Evolutionary conservation across 37 sponge, comb jelly and placozoan species (phyloP), one percentile per base, ranked within the genome.

Genomic region (Agelas oroides): DNA sequence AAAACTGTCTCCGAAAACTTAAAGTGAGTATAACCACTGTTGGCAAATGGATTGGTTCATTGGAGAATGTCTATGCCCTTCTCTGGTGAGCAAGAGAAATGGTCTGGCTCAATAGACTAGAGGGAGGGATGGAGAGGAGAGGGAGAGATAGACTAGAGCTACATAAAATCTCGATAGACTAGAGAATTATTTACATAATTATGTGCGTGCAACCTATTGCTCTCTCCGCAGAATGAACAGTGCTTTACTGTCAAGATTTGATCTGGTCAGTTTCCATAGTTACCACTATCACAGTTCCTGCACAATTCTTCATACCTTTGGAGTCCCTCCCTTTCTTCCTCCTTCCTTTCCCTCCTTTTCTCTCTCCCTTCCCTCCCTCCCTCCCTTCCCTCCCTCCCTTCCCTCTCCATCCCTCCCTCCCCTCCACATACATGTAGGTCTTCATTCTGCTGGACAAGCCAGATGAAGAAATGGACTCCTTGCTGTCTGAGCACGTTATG

Each of bases 1-100:
- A 98, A 96, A 80, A 95, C 99, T 18, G 95, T 98, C 69, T 85
- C 99, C 12, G 99, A 98, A 53, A 98, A 98, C 73, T 82, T 98
- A 11, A 96, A 95, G 94, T 31, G 58, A 52, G 63, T 33, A 24
- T 6, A 8, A 19, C 1, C 30, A 30, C 30, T 2, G 27, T 6
- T 63, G n/a, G n/a, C n/a, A n/a, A n/a, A n/a, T n/a, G n/a, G n/a
- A 58, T 58, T 18, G 18, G 59, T 58, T 18, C 20, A 58, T 58
- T 18, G 18, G 20, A 21, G 59, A 21, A 58, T 58, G 59, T 58
- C 18, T 58, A 20, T 58, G 59, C 20, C 20, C 20, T 21, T 58
- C 20, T 58, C n/a, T n/a, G n/a, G n/a, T n/a, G n/a, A n/a, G n/a
- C n/a, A n/a, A n/a, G n/a, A n/a, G n/a, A n/a, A n/a, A n/a, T n/a